Evolutionary conservation across 1,140 invertebrate genomes (phyloP), one percentile per base, ranked within the genome.

Genomic region (Philotrypesis tridentata): DNA sequence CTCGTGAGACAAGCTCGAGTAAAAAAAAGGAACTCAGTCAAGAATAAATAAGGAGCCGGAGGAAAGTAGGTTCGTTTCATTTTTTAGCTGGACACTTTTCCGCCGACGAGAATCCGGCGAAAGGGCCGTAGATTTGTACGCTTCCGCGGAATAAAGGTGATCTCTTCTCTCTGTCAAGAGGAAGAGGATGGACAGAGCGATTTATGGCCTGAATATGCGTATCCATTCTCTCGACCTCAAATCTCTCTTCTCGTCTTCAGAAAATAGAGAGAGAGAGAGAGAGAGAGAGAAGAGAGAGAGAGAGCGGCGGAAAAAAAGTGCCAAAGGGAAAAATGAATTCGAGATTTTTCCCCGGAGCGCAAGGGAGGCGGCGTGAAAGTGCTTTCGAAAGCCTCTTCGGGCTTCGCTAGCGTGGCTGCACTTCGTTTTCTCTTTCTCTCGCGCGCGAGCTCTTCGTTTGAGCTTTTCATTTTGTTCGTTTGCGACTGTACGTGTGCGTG

Each of bases 321-420:
- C 65, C 75, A 82, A 82, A 82, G 81, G 75, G 74, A 82, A 78
- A 82, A 78, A 83, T 79, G 81, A 78, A 83, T 83, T 83, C 72
- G 63, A 83, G 71, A 79, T 79, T 83, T 75, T 79, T 61, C n/a
- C 23, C 23, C 60, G 27, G 12, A 55, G 48, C 14, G 23, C 1
- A 11, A 23, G 29, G 25, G 77, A 33, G 23, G 14, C n/a, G 9
- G 40, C n/a, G 31, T 21, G n/a, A 77, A 79, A 72, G 76, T 82
- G 61, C 68, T 79, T 67, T 33, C 37, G 33, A 74, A 67, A 78
- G 33, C 60, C 60, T 82, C 67, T 77, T 72, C 33, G 55, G 55
- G 31, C 21, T 80, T 71, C 67, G 25, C 48, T 31, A 75, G 25
- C 63, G 29, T 55, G n/a, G 48, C 61, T 71, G 73, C 40, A 70